These are phyloP conservation scores for Oryzaephilus surinamensis DNA, from an alignment of 1,140 invertebrate genomes.

Conservation along the genomic window DNA sequence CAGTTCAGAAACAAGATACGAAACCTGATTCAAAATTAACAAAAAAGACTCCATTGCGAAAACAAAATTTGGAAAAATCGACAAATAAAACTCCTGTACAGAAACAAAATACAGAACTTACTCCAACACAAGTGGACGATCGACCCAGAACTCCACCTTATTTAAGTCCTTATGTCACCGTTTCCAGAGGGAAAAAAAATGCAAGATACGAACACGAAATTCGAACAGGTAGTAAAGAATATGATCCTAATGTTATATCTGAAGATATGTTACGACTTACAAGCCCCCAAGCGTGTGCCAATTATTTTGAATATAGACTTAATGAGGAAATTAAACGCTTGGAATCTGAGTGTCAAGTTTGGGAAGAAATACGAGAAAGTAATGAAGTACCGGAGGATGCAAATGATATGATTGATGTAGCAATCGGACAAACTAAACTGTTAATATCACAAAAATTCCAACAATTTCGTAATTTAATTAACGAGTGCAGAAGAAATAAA, in stretches of 20 bases:
- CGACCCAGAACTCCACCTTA: slow-evolving; percentile 20
- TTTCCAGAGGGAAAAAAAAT: slow-evolving; percentile 26
- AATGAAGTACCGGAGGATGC: slow-evolving; percentile 37
- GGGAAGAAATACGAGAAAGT: slow-evolving; percentile 9
- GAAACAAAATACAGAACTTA: too few relatives aligned
- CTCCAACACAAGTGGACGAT: not conserved
- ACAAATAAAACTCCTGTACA: not conserved
- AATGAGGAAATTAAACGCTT: too few relatives aligned
- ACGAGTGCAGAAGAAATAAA: slow-evolving; percentile 48
- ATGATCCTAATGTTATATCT: not conserved
- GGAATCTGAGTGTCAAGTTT: too few relatives aligned
- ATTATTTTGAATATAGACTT: too few relatives aligned
- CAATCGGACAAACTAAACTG: slow-evolving; percentile 56
- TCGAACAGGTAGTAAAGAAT: too few relatives aligned
- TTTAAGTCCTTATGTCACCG: slow-evolving; percentile 32
- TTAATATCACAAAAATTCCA: slow-evolving; percentile 56
- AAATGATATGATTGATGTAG: slow-evolving; percentile 50
- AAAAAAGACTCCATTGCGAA: too few relatives aligned
- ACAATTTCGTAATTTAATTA: slow-evolving; percentile 53
- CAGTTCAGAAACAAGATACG: too few relatives aligned
- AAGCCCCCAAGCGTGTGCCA: too few relatives aligned
- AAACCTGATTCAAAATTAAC: not conserved
- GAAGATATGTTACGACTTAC: too few relatives aligned
- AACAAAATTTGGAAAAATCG: too few relatives aligned
- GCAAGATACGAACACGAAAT: slow-evolving; percentile 22